Base-by-base conservation (phyloP, 1,140 invertebrate species). In the Hycleus cichorii region DNA sequence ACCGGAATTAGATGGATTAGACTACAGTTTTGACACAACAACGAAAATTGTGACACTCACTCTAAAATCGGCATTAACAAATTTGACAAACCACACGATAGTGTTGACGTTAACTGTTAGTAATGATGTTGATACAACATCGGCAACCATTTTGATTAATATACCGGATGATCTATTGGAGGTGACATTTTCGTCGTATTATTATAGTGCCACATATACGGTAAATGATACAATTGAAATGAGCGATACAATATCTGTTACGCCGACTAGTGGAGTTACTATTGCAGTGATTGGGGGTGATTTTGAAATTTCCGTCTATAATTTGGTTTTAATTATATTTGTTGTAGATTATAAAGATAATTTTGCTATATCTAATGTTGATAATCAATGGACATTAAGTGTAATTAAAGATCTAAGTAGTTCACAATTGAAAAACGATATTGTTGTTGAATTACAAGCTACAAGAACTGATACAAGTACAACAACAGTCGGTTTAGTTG, bases 361-460 rank as follows among this genome's bases (percentile, higher is more conserved):
- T 50, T 49, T 18, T 18, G 18, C 18, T 18, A 18, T 18, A 18
- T 50, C 39, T 7, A 24, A 25, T 11, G 18, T 4, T n/a, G 18
- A 3, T 32, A 7, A 7, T 32, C 4, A 42, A 32, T 59, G 46
- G 26, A 9, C 4, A n/a, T 18, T 59, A 24, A 8, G 26, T 10
- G 25, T 61, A 24, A 39, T 0, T 5, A 26, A 39, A 5, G 18
- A 57, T 26, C 44, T 62, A 10, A 24, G 18, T 43, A 9, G 32
- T 8, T 9, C 24, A 3, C n/a, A 42, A 39, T 27, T 58, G 25
- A 32, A 52, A 1, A 18, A 40, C 3, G 60, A 58, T 44, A 39
- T 62, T 4, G 8, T 55, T 25, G 42, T 62, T 6, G 49, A 46
- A 25, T 42, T 62, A 9, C n/a, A 54, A 45, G 60, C 52, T 11